Percentiles rank a stretch among this genome's conserved stretches.
Evolutionary conservation across 2,888 invertebrate species (phyloP).

Genomic region (Acrobasis suavella): DNA sequence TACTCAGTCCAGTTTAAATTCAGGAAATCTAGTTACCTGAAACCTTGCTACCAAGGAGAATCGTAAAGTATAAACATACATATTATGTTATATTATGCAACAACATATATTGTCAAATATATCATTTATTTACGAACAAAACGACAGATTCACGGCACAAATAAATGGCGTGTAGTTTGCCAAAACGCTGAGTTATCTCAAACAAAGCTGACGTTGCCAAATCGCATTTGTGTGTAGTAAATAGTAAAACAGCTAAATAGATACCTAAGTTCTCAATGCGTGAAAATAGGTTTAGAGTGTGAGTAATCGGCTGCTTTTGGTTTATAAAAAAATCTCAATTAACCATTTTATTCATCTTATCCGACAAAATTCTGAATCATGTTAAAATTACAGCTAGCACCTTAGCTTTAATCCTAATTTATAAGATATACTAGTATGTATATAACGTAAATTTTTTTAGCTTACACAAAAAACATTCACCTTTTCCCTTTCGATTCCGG

Average conservation of each 20-base stretch:
- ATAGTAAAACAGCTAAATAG: neutral
- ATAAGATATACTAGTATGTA: no score
- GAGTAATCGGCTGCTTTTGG: no score
- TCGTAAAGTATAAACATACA: neutral
- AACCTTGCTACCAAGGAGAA: neutral
- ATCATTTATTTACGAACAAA: conserved; percentile 2
- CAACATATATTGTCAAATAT: neutral
- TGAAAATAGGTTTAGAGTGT: no score
- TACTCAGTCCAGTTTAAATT: no score
- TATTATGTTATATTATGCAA: neutral
- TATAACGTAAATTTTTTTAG: no score
- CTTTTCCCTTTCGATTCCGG: neutral
- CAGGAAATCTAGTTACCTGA: neutral
- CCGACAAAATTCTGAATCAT: no score
- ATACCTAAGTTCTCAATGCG: no score
- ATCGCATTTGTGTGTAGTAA: neutral
- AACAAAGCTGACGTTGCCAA: conserved; percentile 8
- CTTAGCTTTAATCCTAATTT: no score
- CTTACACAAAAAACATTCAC: neutral
- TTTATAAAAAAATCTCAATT: no score
- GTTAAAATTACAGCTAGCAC: no score
- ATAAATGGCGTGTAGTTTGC: neutral
- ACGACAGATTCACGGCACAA: neutral
- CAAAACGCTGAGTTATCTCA: neutral
- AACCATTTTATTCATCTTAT: no score